Evolutionary conservation across 2,797 vertebrate genomes (phyloP), one percentile per base, ranked within the genome.

Genomic region (Perodicticus potto): DNA sequence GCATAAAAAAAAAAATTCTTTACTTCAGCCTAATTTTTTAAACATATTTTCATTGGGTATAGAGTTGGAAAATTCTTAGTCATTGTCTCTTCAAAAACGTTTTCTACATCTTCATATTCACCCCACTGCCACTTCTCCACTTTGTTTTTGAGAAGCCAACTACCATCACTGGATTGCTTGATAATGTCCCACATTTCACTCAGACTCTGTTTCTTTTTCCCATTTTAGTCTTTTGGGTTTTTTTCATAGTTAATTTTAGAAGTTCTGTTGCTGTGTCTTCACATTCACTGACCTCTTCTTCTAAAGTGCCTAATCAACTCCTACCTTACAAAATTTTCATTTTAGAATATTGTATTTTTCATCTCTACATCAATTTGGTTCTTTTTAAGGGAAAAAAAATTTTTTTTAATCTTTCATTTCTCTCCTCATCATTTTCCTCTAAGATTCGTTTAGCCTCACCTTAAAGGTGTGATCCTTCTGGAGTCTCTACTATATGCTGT

Each of bases 331-430:
- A 32, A 73, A 86, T 53, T 61, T 53, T 67, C 85, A 81, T 69
- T 85, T 73, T 53, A 70, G 59, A 92, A 89, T 84, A 80, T 20
- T 65, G 2, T n/a, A 34, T 17, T 55, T 91, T 80, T 96, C 14
- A 69, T 45, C 59, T 69, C 65, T 43, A 67, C 17, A 84, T 69
- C 49, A 73, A 53, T 37, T 59, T 89, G 27, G 23, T 32, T 34
- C 65, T 87, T 80, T 57, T 13, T 53, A 53, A 53, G 14, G 49
- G 14, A 22, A 40, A 86, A 32, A 43, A 57, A 22, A 19, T 70
- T 7, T 59, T 5, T 65, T 23, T 92, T 27, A 1, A 32, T 9
- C 49, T 20, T 61, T 87, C 32, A 45, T 76, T 70, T 63, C 77
- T 93, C 29, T 63, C 12, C n/a, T 63, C 12, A 5, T 40, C 17